Percentiles rank a stretch among this genome's conserved stretches.
phyloP scores from a whole-genome alignment of 2,113 vertebrate genomes.

The Orthonyx spaldingii region DNA sequence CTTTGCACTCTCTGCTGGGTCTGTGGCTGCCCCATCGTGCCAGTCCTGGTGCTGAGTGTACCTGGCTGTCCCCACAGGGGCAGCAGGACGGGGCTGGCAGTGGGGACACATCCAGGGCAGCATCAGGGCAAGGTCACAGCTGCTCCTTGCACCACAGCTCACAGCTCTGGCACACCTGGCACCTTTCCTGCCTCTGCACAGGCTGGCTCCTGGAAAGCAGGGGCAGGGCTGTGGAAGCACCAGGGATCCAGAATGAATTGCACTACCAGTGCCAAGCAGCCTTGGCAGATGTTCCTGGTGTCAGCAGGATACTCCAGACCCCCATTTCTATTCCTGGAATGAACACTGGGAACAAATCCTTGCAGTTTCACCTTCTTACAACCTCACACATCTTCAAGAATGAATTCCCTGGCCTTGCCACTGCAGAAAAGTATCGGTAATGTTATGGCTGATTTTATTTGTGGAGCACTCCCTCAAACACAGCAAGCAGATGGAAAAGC shows the following conservation, averaged over 20 bases:
- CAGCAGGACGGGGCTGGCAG: neutral
- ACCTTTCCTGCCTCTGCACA: rapidly evolving
- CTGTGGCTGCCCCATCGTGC: neutral
- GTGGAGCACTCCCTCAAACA: neutral
- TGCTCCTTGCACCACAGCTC: neutral
- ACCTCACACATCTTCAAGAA: neutral
- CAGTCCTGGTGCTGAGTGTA: rapidly evolving
- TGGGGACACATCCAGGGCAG: rapidly evolving
- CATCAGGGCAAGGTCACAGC: neutral
- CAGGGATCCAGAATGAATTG: neutral
- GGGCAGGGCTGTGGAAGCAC: neutral
- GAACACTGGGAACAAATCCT: neutral
- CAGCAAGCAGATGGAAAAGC: neutral
- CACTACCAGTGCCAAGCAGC: neutral
- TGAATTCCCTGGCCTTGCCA: neutral
- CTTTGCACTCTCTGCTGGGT: neutral
- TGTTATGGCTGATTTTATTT: neutral
- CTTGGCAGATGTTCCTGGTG: neutral
- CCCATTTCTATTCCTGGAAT: neutral
- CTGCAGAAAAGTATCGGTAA: rapidly evolving
- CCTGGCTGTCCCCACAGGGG: rapidly evolving
- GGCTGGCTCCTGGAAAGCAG: neutral
- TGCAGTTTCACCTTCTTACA: neutral
- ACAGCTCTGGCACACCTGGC: neutral
- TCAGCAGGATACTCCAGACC: neutral